Percentiles rank a stretch among this genome's conserved stretches.
Conservation (phyloP, 2,797 vertebrate genomes). For the Xenentodon cancila region DNA sequence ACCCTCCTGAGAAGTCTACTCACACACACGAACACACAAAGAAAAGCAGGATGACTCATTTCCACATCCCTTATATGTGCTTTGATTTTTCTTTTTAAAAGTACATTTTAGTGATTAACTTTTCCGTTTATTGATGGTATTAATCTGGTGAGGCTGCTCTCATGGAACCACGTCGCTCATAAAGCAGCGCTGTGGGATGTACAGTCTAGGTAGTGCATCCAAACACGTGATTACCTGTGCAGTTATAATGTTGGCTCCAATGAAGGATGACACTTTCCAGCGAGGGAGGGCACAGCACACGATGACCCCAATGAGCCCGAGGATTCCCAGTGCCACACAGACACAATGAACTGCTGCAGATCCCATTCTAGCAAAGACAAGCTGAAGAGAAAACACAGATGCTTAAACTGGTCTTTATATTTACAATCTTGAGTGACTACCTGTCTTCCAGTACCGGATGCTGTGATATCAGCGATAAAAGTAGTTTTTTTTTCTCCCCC, state of each 20-base stretch:
- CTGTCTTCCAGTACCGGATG: too few species aligned
- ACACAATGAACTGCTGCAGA: slow-evolving; percentile 74
- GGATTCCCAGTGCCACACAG: slow-evolving; percentile 72
- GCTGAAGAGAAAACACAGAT: not conserved
- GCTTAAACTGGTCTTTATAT: not conserved
- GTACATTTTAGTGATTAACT: not conserved
- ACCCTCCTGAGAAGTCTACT: slow-evolving; percentile 73
- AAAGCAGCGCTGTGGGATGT: not conserved
- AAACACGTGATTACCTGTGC: slow-evolving; percentile 66
- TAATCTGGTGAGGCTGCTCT: not conserved
- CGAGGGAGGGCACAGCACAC: slow-evolving; percentile 75
- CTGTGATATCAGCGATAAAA: too few species aligned
- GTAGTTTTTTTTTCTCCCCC: not conserved
- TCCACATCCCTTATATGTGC: not conserved
- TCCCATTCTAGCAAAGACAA: slow-evolving; percentile 73
- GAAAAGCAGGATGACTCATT: not conserved
- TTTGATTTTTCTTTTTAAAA: not conserved
- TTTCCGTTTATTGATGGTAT: not conserved
- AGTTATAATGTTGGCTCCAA: slow-evolving; percentile 78
- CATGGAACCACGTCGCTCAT: not conserved
- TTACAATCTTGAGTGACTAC: not conserved
- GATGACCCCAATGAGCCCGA: slow-evolving; percentile 77
- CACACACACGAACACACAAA: slow-evolving; percentile 3
- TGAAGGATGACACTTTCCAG: slow-evolving; percentile 81
- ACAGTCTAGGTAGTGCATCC: too few species aligned